phyloP scores from a whole-genome alignment of 2,113 vertebrate species.

The Channa argus region DNA sequence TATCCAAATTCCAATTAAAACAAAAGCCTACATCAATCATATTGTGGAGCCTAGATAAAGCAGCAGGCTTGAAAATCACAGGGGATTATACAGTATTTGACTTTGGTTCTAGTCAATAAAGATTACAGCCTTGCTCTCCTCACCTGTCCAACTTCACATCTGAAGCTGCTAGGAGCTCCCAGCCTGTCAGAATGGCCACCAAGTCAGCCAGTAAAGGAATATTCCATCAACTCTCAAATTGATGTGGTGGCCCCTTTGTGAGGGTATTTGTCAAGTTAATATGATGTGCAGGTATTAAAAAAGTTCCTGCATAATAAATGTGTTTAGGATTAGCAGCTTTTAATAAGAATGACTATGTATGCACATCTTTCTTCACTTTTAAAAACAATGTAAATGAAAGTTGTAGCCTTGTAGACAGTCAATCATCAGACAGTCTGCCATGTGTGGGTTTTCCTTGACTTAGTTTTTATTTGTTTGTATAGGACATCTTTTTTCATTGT shows the following conservation, averaged over 20 bases:
- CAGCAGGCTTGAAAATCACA: slow-evolving; percentile 38
- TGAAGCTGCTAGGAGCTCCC: slow-evolving; percentile 51
- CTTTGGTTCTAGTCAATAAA: slow-evolving; percentile 64
- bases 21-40: slow-evolving; percentile 51
- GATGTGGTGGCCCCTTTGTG: slow-evolving; percentile 23
- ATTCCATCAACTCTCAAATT: slow-evolving; percentile 34
- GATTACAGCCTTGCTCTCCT: slow-evolving; percentile 51
- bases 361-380: neutral
- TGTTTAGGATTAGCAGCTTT: slow-evolving; percentile 24
- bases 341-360: neutral
- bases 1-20: slow-evolving; percentile 56
- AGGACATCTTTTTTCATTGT: too few species aligned
- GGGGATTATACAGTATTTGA: slow-evolving; percentile 50
- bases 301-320: slow-evolving; percentile 14
- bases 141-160: slow-evolving; percentile 53
- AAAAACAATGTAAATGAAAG: neutral
- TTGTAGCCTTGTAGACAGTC: neutral
- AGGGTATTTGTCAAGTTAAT: slow-evolving; percentile 42
- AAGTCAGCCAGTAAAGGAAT: slow-evolving; percentile 41
- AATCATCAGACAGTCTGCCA: neutral
- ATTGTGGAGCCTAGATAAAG: slow-evolving; percentile 44
- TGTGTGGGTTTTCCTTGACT: too few species aligned
- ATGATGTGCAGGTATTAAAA: slow-evolving; percentile 32
- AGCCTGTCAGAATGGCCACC: slow-evolving; percentile 30
- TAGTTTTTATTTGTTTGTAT: too few species aligned